phyloP scores from a whole-genome alignment of 2,113 vertebrate species.

The Microcebus lehilahytsara region DNA sequence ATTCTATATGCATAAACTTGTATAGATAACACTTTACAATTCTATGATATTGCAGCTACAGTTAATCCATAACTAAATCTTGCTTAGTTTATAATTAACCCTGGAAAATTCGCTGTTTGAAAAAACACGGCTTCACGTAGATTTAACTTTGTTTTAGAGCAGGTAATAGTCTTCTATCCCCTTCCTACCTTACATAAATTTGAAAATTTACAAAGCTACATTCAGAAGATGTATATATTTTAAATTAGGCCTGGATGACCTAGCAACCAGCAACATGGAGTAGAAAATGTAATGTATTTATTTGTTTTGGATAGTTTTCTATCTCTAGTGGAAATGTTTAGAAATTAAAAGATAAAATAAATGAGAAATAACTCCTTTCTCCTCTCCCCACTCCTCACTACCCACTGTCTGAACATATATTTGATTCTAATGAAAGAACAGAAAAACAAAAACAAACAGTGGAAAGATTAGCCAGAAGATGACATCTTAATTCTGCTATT shows the following conservation, averaged over 20 bases:
- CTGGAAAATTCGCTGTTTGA: slow-evolving; percentile 19
- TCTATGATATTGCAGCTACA: slow-evolving; percentile 62
- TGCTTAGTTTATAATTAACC: slow-evolving; percentile 64
- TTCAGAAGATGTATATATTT: background rate
- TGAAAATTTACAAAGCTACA: background rate
- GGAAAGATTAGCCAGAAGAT: background rate
- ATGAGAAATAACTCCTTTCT: background rate
- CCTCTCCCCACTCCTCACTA: no score
- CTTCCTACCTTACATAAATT: background rate
- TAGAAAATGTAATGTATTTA: background rate
- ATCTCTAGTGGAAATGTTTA: background rate
- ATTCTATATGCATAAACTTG: slow-evolving; percentile 14
- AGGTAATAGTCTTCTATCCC: background rate
- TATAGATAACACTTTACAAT: slow-evolving; percentile 30
- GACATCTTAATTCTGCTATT: background rate
- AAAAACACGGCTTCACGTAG: background rate
- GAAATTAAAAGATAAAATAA: slow-evolving; percentile 2
- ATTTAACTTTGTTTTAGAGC: background rate
- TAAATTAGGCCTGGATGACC: background rate
- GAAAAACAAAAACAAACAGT: background rate
- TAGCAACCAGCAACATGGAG: background rate
- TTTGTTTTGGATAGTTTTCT: slow-evolving; percentile 5
- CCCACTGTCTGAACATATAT: background rate
- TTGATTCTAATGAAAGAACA: background rate
- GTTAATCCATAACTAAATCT: slow-evolving; percentile 67